These are phyloP conservation scores for Cyclophora albipunctata DNA, from an alignment of 2,888 invertebrate genomes.

Conservation along the genomic window DNA sequence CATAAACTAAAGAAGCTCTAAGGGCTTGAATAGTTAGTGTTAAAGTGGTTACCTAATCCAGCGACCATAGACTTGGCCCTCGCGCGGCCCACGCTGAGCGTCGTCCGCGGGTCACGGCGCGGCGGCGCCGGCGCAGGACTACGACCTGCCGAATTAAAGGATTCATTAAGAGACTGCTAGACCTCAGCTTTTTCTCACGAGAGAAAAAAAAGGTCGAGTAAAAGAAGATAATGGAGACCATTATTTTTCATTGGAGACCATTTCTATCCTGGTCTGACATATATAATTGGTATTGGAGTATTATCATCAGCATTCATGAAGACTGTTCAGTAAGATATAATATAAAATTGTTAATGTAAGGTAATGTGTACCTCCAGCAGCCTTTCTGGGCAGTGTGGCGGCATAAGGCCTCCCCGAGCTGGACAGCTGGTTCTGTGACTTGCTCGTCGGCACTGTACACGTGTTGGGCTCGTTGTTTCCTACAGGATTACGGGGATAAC, in stretches of 20 bases:
- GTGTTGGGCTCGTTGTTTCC: slow-evolving; percentile 45
- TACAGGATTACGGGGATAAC: slow-evolving; percentile 8
- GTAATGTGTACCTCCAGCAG: slow-evolving; percentile 67
- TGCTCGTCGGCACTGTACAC: slow-evolving; percentile 66
- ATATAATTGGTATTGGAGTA: too few relatives aligned
- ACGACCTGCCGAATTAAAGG: slow-evolving; percentile 52
- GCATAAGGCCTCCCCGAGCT: slow-evolving; percentile 81
- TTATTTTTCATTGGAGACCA: too few relatives aligned
- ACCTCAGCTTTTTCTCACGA: too few relatives aligned
- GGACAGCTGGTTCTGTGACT: slow-evolving; percentile 69
- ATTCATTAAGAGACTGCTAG: too few relatives aligned
- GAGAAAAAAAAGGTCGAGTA: background rate
- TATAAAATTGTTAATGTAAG: too few relatives aligned
- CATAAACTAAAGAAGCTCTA: too few relatives aligned
- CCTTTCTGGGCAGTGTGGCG: slow-evolving; percentile 89
- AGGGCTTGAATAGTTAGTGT: too few relatives aligned
- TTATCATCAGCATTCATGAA: too few relatives aligned
- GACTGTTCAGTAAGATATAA: too few relatives aligned
- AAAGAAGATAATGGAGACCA: slow-evolving; percentile 1
- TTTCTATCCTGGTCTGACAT: too few relatives aligned
- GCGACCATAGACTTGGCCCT: slow-evolving; percentile 95
- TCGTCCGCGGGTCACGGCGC: slow-evolving; percentile 94
- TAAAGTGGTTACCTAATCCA: slow-evolving; percentile 78
- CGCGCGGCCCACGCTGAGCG: slow-evolving; percentile 93
- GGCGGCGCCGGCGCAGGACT: slow-evolving; percentile 94